These are phyloP conservation scores for Drosophila guanche DNA, from an alignment of 1,140 invertebrate species.

Conservation along the genomic window DNA sequence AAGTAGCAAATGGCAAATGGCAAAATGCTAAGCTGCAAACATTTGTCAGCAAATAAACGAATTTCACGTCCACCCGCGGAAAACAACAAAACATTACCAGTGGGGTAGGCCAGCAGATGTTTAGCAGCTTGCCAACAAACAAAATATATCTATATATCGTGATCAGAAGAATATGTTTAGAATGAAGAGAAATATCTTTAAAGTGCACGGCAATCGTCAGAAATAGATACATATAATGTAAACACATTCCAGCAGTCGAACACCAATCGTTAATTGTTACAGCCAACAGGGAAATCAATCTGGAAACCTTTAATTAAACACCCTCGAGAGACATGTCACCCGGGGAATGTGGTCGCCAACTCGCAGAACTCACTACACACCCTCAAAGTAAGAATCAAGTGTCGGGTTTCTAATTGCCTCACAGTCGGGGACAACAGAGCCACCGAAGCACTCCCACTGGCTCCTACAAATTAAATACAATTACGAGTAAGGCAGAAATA, in stretches of 20 bases:
- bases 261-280: constrained; percentile 28
- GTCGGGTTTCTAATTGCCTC: constrained; percentile 34
- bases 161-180: too few relatives aligned
- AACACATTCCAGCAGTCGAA: constrained; percentile 1
- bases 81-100: constrained; percentile 30
- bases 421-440: constrained; percentile 7
- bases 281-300: constrained; percentile 19
- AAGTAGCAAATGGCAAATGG: constrained; percentile 32
- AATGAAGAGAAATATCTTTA: neutral
- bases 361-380: constrained; percentile 28
- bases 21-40: constrained; percentile 36
- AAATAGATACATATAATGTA: neutral
- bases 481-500: constrained; percentile 58
- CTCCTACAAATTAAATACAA: constrained; percentile 43
- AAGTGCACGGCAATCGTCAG: neutral
- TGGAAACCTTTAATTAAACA: constrained; percentile 43
- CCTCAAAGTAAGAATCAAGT: constrained; percentile 36
- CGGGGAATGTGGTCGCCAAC: constrained; percentile 29
- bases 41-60: constrained; percentile 47
- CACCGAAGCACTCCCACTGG: constrained; percentile 11
- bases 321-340: constrained; percentile 12
- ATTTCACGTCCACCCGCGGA: constrained; percentile 32
- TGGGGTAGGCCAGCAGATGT: constrained; percentile 27
- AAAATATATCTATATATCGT: neutral
- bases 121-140: constrained; percentile 46